phyloP scores from a whole-genome alignment of 2,888 invertebrate species.

The Rhagophthalmus giganteus region DNA sequence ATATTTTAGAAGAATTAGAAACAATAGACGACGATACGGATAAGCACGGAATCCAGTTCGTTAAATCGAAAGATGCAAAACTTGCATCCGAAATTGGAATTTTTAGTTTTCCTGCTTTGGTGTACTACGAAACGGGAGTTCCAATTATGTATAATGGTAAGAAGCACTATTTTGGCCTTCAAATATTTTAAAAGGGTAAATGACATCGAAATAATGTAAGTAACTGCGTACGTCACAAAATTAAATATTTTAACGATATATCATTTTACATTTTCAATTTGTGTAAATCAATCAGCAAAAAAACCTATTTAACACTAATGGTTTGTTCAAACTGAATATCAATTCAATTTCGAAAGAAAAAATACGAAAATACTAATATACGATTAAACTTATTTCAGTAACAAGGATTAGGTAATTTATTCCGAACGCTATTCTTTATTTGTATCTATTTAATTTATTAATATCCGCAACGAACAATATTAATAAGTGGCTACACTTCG shows the following conservation, averaged over 20 bases:
- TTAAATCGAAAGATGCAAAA: conserved; percentile 88
- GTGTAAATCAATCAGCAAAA: too few species aligned
- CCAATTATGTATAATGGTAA: conserved; percentile 95
- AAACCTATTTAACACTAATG: too few species aligned
- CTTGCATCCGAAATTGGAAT: conserved; percentile 89
- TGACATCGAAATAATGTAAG: conserved; percentile 9
- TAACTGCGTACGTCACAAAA: background rate
- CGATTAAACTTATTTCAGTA: too few species aligned
- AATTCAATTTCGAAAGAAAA: background rate
- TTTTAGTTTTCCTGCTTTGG: conserved; percentile 87
- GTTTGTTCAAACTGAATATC: background rate
- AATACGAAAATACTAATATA: too few species aligned
- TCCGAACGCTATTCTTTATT: too few species aligned
- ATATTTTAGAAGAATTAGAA: conserved; percentile 85
- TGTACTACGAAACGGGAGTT: conserved; percentile 91
- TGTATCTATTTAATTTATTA: too few species aligned
- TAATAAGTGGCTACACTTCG: too few species aligned
- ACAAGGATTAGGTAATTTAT: too few species aligned
- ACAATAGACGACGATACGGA: conserved; percentile 92
- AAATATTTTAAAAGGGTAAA: conserved; percentile 4
- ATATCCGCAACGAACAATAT: too few species aligned
- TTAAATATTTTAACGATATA: background rate
- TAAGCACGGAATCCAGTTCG: conserved; percentile 90
- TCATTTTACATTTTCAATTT: background rate
- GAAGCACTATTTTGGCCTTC: conserved; percentile 44